A percentile compares a stretch with the other conserved stretches of the same genome.
Conservation (phyloP, 1,140 invertebrate species). For the Drosophila ambigua region DNA sequence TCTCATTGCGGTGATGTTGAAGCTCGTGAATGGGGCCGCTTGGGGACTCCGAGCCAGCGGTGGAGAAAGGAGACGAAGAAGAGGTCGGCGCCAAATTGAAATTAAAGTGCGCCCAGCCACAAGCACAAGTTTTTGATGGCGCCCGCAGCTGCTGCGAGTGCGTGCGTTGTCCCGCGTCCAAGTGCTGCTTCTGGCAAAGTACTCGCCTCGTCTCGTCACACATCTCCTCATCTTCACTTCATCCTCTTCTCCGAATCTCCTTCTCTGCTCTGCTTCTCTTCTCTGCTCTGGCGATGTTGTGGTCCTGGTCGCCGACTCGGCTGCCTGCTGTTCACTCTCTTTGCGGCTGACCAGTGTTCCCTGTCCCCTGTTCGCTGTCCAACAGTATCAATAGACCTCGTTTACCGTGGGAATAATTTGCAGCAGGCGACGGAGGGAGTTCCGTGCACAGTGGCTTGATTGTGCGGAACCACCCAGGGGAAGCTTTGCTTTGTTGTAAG, state of each 20-base stretch:
- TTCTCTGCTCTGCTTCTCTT: slow-evolving; percentile 9
- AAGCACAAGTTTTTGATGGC: slow-evolving; percentile 74
- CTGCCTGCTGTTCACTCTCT: slow-evolving; percentile 25
- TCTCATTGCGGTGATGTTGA: slow-evolving; percentile 21
- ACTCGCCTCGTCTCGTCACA: slow-evolving; percentile 2
- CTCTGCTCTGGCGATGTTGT: slow-evolving; percentile 36
- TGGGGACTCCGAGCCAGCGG: not conserved
- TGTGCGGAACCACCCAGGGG: not conserved
- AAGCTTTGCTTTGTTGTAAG: too few relatives aligned
- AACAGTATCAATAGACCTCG: slow-evolving; percentile 65
- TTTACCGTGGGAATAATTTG: slow-evolving; percentile 46
- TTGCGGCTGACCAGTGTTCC: slow-evolving; percentile 40
- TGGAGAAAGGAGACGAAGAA: slow-evolving; percentile 10
- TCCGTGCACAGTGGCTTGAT: slow-evolving; percentile 18
- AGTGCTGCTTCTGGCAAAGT: slow-evolving; percentile 1
- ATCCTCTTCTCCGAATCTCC: slow-evolving; percentile 1
- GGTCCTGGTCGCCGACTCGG: slow-evolving; percentile 39
- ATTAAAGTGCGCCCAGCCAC: slow-evolving; percentile 72
- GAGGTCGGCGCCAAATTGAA: slow-evolving; percentile 66
- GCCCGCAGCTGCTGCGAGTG: slow-evolving; percentile 67
- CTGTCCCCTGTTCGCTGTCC: not conserved
- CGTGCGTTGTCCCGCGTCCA: slow-evolving; percentile 40
- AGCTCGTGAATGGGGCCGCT: not conserved
- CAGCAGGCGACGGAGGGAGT: slow-evolving; percentile 10
- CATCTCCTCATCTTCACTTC: not conserved